A percentile compares a stretch with the other conserved stretches of the same genome.
These are phyloP conservation scores for Mythimna pallens DNA, from an alignment of 2,888 invertebrate genomes.

Conservation along the genomic window DNA sequence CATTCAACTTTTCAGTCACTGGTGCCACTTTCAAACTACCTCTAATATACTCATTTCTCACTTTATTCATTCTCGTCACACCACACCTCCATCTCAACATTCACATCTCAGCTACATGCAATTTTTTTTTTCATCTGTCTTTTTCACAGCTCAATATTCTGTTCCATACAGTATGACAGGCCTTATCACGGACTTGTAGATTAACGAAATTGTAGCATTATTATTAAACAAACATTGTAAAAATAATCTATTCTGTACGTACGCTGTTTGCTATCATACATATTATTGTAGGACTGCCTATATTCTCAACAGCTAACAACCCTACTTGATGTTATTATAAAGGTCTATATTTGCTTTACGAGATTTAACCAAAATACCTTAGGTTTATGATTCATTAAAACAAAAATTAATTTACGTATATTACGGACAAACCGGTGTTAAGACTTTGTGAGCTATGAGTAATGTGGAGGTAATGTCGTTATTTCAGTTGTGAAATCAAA, in stretches of 20 bases:
- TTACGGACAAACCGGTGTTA: constrained; percentile 65
- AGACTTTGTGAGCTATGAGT: constrained; percentile 56
- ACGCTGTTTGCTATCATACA: constrained; percentile 33
- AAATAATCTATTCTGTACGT: constrained; percentile 32
- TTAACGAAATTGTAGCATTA: background rate
- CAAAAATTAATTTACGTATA: constrained; percentile 72
- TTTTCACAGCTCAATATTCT: too few species aligned
- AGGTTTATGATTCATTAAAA: constrained; percentile 77
- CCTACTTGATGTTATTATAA: constrained; percentile 55
- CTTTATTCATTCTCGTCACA: too few species aligned
- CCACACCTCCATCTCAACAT: too few species aligned
- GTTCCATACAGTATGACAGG: too few species aligned
- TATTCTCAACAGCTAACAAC: constrained; percentile 48
- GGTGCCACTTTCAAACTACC: too few species aligned
- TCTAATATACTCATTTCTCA: too few species aligned
- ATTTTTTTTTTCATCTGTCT: too few species aligned
- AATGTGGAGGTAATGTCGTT: constrained; percentile 27
- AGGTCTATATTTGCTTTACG: constrained; percentile 69
- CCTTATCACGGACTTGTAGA: too few species aligned
- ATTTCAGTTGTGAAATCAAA: constrained; percentile 35
- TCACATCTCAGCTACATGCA: too few species aligned
- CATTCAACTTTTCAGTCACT: too few species aligned
- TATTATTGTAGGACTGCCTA: constrained; percentile 62
- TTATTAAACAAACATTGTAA: constrained; percentile 30
- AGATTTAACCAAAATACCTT: constrained; percentile 73